Evolutionary conservation across 2,113 vertebrate genomes (phyloP).

Genomic region (Crotophaga sulcirostris): DNA sequence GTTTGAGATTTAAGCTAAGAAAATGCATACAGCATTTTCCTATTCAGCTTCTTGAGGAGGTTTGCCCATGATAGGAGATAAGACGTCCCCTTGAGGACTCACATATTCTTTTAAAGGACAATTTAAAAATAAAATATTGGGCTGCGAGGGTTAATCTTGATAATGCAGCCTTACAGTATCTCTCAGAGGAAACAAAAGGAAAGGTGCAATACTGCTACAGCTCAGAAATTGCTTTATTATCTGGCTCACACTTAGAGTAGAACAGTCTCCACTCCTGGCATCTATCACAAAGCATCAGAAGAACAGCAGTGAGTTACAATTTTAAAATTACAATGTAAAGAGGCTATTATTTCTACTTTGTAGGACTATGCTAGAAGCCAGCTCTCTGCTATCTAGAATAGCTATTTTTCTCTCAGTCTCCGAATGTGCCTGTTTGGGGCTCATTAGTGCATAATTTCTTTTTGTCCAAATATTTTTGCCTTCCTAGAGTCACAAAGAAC

Average conservation of each 20-base stretch:
- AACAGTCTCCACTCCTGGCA: constrained; percentile 17
- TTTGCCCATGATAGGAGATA: neutral
- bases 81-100: neutral
- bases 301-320: neutral
- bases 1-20: neutral
- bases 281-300: constrained; percentile 39
- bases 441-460: neutral
- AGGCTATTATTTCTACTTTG: constrained; percentile 21
- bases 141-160: neutral
- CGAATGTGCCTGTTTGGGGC: neutral
- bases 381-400: neutral
- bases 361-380: neutral
- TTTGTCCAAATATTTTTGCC: constrained; percentile 34
- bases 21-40: neutral
- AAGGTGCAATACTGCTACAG: constrained; percentile 11
- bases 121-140: constrained; percentile 34
- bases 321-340: constrained; percentile 45
- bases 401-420: neutral
- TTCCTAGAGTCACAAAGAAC: neutral
- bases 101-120: constrained; percentile 15
- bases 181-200: constrained; percentile 48
- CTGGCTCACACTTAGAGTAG: constrained; percentile 15
- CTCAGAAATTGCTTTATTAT: constrained; percentile 65
- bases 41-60: neutral
- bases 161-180: constrained; percentile 23